Conservation (phyloP, 2,113 vertebrate genomes). For the Isurus oxyrinchus region DNA sequence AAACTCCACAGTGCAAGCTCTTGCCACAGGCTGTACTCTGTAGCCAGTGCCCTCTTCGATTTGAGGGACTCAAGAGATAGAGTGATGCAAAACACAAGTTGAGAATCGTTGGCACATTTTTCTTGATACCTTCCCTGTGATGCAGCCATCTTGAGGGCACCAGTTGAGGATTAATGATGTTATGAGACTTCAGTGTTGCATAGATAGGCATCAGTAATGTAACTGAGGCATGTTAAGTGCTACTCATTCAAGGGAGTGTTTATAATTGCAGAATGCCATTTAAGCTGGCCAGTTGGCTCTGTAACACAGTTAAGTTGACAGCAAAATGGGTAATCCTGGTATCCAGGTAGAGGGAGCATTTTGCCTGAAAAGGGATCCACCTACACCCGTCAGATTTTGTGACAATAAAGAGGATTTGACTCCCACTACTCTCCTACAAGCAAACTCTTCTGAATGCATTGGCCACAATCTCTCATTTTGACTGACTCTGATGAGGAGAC, state of each 20-base stretch:
- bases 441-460: neutral
- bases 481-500: neutral
- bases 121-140: neutral
- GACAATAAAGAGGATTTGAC: constrained; percentile 30
- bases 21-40: too few species aligned
- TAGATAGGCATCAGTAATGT: neutral
- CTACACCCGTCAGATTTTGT: neutral
- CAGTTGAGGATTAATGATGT: neutral
- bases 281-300: neutral
- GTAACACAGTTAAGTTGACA: neutral
- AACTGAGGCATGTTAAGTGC: neutral
- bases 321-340: neutral
- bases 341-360: neutral
- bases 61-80: too few species aligned
- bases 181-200: neutral
- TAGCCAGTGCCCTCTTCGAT: too few species aligned
- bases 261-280: too few species aligned
- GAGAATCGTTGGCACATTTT: neutral
- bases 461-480: neutral
- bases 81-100: neutral
- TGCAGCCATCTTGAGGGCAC: neutral
- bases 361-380: neutral
- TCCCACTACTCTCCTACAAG: neutral
- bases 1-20: too few species aligned
- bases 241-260: neutral